Conservation (phyloP, 2,888 invertebrate species). For the Callinectes sapidus region DNA sequence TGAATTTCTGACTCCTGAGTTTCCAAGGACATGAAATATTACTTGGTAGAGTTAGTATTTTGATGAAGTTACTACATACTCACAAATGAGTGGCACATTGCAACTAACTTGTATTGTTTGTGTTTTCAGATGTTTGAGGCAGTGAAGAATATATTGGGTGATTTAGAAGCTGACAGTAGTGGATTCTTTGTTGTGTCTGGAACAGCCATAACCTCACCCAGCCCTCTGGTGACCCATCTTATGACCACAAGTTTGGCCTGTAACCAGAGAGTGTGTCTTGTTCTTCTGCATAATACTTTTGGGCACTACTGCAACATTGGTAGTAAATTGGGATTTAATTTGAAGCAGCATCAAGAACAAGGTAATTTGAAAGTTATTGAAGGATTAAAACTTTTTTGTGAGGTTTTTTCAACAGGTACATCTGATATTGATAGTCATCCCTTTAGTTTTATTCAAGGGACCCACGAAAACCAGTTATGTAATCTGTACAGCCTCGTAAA, state of each 20-base stretch:
- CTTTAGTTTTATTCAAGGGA: slow-evolving; percentile 57
- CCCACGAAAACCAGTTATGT: slow-evolving; percentile 45
- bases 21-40: not conserved
- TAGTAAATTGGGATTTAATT: slow-evolving; percentile 63
- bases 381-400: slow-evolving; percentile 52
- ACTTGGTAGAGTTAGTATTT: not conserved
- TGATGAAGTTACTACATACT: not conserved
- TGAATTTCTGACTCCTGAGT: not conserved
- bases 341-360: slow-evolving; percentile 46
- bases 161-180: slow-evolving; percentile 16
- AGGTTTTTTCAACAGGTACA: slow-evolving; percentile 43
- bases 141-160: slow-evolving; percentile 46
- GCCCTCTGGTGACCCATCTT: slow-evolving; percentile 46
- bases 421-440: slow-evolving; percentile 44
- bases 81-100: not conserved
- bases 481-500: slow-evolving; percentile 55
- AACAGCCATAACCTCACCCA: slow-evolving; percentile 46
- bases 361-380: slow-evolving; percentile 65
- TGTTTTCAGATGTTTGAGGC: slow-evolving; percentile 56
- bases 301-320: slow-evolving; percentile 68
- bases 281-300: slow-evolving; percentile 67
- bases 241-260: slow-evolving; percentile 45
- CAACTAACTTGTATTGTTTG: not conserved
- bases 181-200: slow-evolving; percentile 48
- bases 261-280: slow-evolving; percentile 56